phyloP scores from a whole-genome alignment of 2,113 vertebrate species.

The Passer montanus region DNA sequence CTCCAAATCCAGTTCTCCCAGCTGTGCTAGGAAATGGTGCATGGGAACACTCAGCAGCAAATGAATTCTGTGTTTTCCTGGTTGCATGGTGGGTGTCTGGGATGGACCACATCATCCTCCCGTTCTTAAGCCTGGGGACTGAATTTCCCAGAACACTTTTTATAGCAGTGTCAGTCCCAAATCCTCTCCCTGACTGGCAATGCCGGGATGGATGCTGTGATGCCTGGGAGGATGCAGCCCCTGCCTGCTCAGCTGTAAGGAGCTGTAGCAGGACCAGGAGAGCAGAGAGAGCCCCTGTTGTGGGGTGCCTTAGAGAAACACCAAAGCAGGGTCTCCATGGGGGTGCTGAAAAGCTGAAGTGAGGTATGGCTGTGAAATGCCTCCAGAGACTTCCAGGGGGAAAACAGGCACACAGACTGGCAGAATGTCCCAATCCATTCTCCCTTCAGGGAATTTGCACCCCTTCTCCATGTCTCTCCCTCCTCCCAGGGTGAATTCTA shows the following conservation, averaged over 20 bases:
- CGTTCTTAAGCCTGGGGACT: background rate
- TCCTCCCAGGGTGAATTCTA: constrained; percentile 74
- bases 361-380: too few species aligned
- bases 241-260: too few species aligned
- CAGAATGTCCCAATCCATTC: fast-evolving
- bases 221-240: too few species aligned
- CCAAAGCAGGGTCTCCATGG: too few species aligned
- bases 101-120: fast-evolving
- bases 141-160: background rate
- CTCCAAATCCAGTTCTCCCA: fast-evolving
- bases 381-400: background rate
- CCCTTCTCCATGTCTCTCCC: background rate
- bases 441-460: background rate
- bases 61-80: fast-evolving
- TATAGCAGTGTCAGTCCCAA: too few species aligned
- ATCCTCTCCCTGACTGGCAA: background rate
- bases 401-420: too few species aligned
- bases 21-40: fast-evolving
- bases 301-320: too few species aligned
- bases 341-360: too few species aligned
- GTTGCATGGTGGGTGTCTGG: fast-evolving
- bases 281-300: too few species aligned
- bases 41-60: background rate
- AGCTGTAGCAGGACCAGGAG: too few species aligned
- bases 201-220: too few species aligned